Percentiles rank a stretch among this genome's conserved stretches.
Evolutionary conservation across 2,113 vertebrate genomes (phyloP).

Genomic region (Eulemur macaco): DNA sequence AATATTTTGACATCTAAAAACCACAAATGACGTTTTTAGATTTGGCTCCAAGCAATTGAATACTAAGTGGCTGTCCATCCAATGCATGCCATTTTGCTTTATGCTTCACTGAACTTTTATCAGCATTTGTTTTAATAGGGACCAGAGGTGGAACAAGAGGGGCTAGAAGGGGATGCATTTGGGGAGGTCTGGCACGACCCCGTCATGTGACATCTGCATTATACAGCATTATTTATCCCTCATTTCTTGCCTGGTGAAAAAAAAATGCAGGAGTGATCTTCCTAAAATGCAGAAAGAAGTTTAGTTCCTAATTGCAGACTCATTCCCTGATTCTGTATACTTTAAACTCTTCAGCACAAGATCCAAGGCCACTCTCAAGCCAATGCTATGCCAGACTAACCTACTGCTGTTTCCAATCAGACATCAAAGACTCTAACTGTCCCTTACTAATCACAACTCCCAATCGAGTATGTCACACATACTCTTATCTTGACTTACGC

Average conservation of each 20-base stretch:
- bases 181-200: background rate
- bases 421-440: background rate
- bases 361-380: background rate
- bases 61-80: background rate
- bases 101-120: background rate
- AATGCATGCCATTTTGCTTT: background rate
- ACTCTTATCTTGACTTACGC: fast-evolving
- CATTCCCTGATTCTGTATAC: background rate
- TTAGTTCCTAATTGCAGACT: background rate
- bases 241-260: background rate
- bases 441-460: background rate
- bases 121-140: background rate
- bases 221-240: background rate
- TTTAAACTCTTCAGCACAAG: background rate
- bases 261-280: background rate
- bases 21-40: background rate
- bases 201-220: background rate
- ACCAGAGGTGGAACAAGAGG: background rate
- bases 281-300: background rate
- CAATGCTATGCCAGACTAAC: background rate
- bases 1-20: background rate
- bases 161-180: background rate
- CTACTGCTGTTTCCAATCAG: background rate
- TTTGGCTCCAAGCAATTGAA: background rate
- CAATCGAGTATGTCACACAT: background rate